phyloP scores from a whole-genome alignment of 2,113 vertebrate species.

The Microtus oregoni region DNA sequence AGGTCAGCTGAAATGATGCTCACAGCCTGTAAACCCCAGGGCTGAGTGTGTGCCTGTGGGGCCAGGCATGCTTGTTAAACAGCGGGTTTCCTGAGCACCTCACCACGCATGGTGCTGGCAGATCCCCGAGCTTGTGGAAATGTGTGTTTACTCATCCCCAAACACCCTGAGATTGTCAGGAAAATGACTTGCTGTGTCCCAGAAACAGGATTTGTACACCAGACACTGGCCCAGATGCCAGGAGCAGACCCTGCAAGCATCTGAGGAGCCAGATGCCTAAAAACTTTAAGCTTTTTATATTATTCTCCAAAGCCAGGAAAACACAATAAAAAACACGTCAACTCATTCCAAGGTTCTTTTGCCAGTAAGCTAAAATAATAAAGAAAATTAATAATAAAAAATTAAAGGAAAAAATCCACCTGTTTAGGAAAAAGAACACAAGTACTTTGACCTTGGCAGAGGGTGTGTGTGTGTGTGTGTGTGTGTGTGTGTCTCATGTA shows the following conservation, averaged over 20 bases:
- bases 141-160: neutral
- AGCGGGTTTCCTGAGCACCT: conserved; percentile 18
- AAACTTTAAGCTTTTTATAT: neutral
- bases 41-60: neutral
- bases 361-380: neutral
- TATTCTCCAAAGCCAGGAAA: conserved; percentile 39
- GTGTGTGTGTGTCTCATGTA: neutral
- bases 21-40: neutral
- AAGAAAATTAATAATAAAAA: neutral
- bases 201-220: neutral
- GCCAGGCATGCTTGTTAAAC: neutral
- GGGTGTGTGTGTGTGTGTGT: neutral
- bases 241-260: neutral
- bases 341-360: neutral
- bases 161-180: conserved; percentile 12
- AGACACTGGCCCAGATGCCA: neutral
- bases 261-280: neutral
- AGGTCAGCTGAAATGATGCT: conserved; percentile 49
- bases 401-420: neutral
- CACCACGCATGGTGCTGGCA: neutral
- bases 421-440: conserved; percentile 6
- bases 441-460: neutral
- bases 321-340: conserved; percentile 26
- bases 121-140: neutral
- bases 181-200: neutral